Evolutionary conservation across 2,888 invertebrate species (phyloP).

Genomic region (Ophion ventricosus): DNA sequence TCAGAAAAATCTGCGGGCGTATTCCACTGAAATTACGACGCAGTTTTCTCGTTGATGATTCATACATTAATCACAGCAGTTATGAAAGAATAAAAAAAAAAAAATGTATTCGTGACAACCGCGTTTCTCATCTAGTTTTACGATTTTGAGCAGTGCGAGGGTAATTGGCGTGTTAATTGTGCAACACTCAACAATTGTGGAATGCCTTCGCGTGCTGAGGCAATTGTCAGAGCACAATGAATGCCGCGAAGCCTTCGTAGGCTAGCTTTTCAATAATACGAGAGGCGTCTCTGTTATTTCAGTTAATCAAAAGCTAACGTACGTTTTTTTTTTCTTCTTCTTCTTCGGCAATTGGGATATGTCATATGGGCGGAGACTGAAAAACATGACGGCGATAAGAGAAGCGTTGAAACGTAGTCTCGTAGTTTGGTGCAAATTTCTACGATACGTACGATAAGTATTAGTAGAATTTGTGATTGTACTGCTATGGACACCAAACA

Average conservation of each 20-base stretch:
- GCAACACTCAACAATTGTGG: background rate
- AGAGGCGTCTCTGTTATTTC: background rate
- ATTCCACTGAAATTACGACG: conserved; percentile 1
- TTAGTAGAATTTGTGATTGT: too few species aligned
- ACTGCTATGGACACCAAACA: too few species aligned
- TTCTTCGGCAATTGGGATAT: too few species aligned
- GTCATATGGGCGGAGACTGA: too few species aligned
- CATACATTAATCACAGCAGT: conserved; percentile 16
- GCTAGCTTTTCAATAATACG: too few species aligned
- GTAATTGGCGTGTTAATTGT: conserved; percentile 1
- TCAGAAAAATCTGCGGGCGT: background rate
- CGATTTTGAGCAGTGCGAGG: background rate
- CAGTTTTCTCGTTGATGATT: conserved; percentile 13
- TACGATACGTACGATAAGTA: too few species aligned
- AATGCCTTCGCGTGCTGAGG: background rate
- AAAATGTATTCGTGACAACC: too few species aligned
- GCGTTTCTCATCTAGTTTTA: background rate
- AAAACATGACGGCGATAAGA: too few species aligned
- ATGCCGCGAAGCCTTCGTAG: background rate
- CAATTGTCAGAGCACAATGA: background rate
- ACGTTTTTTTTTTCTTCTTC: too few species aligned
- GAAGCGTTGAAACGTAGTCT: too few species aligned
- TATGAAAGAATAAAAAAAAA: background rate
- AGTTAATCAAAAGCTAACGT: too few species aligned
- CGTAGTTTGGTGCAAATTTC: too few species aligned